Conservation (phyloP, 1,140 invertebrate species). For the Nymphalis io region DNA sequence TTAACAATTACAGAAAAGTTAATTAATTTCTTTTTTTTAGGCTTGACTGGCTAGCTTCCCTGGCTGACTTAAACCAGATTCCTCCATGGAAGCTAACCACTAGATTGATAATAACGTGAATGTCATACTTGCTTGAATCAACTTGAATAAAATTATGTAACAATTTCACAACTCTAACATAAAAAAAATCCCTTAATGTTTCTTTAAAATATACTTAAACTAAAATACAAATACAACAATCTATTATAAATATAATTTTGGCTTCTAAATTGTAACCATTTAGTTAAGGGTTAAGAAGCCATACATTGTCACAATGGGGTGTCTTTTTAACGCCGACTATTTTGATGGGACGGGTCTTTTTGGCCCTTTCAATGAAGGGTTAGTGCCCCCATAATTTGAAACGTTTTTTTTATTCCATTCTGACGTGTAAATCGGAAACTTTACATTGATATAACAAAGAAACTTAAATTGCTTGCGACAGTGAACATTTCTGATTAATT, state of each 20-base stretch:
- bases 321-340: slow-evolving; percentile 72
- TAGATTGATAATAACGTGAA: too few species aligned
- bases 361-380: slow-evolving; percentile 57
- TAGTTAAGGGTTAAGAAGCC: slow-evolving; percentile 73
- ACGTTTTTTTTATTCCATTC: slow-evolving; percentile 41
- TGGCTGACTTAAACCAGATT: too few species aligned
- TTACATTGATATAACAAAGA: slow-evolving; percentile 32
- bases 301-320: slow-evolving; percentile 68
- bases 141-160: too few species aligned
- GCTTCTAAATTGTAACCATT: slow-evolving; percentile 66
- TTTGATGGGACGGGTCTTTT: slow-evolving; percentile 62
- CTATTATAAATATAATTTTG: slow-evolving; percentile 66
- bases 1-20: too few species aligned
- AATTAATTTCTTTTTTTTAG: too few species aligned
- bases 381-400: slow-evolving; percentile 48
- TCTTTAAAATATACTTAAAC: neutral
- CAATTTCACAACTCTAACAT: neutral
- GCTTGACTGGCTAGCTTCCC: too few species aligned
- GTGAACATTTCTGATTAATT: slow-evolving; percentile 7
- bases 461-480: slow-evolving; percentile 14
- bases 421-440: slow-evolving; percentile 39
- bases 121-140: too few species aligned
- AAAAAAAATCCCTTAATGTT: neutral
- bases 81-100: too few species aligned
- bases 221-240: slow-evolving; percentile 41